Base-by-base conservation (phyloP, 1,140 invertebrate species). In the Micrasema minimum region DNA sequence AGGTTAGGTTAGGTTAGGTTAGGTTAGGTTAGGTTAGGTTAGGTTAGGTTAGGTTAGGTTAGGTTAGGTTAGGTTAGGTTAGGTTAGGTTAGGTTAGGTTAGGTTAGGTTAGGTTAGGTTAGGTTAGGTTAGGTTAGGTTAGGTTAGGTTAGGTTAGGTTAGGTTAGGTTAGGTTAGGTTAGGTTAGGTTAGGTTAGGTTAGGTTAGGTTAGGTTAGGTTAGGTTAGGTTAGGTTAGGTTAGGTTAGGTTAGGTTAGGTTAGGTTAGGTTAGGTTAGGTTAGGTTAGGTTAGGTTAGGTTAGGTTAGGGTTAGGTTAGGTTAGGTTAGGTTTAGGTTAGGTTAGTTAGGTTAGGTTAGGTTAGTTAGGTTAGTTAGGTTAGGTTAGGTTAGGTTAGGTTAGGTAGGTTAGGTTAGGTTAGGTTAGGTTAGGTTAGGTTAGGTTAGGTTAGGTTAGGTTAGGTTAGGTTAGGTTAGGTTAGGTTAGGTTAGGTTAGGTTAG, bases 401-500 rank as follows among this genome's bases (percentile, higher is more conserved):
- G 43, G 43, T 46, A 64, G 26, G 26, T 31, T 31, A 31, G 26
- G 26, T n/a, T 31, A 31, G 26, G 26, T 31, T 31, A 31, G 26
- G 26, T 31, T 31, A 31, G 26, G 26, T n/a, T 31, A 4, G 7
- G 26, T 2, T 31, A 4, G 7, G 26, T 2, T 4, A 4, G 7
- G 26, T 2, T 31, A 4, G 26, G 26, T 31, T 31, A 31, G 26
- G 26, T 31, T 31, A 31, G 38, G 72, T 35, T 75, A 71, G 72
- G 72, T 78, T 76, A 76, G 77, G 69, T 76, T 75, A 75, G 75
- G 69, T 31, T 31, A 31, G 26, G 26, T 31, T 31, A 31, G 26
- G 26, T 31, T 31, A 31, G 26, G 26, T 31, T 31, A 31, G 26
- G 76, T 76, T 79, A 76, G 76, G 76, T 78, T 76, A 75, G 77